These are phyloP conservation scores for Diaperis boleti DNA, from an alignment of 2,888 invertebrate genomes.

Conservation along the genomic window DNA sequence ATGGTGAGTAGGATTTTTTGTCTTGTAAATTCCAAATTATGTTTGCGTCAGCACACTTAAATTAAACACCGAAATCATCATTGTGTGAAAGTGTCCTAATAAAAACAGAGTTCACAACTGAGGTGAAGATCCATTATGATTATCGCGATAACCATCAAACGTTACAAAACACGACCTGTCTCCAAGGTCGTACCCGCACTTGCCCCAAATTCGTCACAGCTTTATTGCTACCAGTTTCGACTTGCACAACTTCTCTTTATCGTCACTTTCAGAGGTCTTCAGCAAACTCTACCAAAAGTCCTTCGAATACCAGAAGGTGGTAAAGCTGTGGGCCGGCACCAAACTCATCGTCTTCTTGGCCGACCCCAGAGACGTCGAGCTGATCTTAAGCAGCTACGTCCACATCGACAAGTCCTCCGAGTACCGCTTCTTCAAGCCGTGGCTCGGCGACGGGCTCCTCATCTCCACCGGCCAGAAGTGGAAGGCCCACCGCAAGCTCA, in stretches of 20 bases:
- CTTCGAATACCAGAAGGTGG: constrained; percentile 70
- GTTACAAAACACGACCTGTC: too few relatives aligned
- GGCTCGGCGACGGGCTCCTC: constrained; percentile 85
- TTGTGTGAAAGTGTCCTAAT: too few relatives aligned
- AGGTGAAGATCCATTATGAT: too few relatives aligned
- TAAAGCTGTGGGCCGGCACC: constrained; percentile 83
- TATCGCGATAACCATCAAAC: too few relatives aligned
- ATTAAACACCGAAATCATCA: too few relatives aligned
- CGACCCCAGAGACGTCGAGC: constrained; percentile 83
- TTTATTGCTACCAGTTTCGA: background rate
- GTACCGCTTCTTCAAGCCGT: constrained; percentile 85
- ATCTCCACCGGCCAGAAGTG: constrained; percentile 89
- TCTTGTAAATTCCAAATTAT: too few relatives aligned
- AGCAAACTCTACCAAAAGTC: constrained; percentile 71
- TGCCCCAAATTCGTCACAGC: too few relatives aligned
- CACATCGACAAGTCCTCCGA: constrained; percentile 85
- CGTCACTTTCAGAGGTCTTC: constrained; percentile 78
- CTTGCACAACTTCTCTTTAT: background rate
- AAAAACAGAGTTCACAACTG: too few relatives aligned
- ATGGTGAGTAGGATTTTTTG: constrained; percentile 76
- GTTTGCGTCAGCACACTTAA: too few relatives aligned
- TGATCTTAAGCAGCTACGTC: constrained; percentile 82
- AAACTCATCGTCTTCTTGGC: constrained; percentile 79
- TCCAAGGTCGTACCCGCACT: too few relatives aligned
- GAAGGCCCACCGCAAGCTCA: constrained; percentile 86